Percentiles rank a stretch among this genome's conserved stretches.
Evolutionary conservation across 2,797 vertebrate genomes (phyloP).

Genomic region (Smutsia temminckii): DNA sequence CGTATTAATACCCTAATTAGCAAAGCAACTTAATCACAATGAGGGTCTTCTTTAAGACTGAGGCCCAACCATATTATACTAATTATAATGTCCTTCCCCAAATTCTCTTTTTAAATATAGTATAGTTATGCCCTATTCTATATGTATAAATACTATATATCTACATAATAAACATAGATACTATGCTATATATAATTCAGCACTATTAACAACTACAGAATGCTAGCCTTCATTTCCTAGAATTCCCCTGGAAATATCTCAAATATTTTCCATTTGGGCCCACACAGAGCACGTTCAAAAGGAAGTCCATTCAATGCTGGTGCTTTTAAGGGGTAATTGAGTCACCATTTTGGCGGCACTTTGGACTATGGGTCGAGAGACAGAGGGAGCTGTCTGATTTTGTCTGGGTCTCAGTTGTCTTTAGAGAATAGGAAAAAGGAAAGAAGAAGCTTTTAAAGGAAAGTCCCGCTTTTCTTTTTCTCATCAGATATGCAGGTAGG

Average conservation of each 20-base stretch:
- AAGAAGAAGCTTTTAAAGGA: background rate
- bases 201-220: background rate
- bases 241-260: background rate
- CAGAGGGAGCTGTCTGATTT: background rate
- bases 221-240: background rate
- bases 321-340: background rate
- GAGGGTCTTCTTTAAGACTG: background rate
- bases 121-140: background rate
- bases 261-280: background rate
- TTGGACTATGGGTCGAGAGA: background rate
- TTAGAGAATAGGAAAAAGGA: background rate
- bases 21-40: background rate
- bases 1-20: background rate
- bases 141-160: background rate
- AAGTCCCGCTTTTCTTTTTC: background rate
- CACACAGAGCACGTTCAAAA: background rate
- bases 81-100: background rate
- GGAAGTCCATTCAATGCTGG: background rate
- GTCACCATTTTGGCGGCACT: background rate
- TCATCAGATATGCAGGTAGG: background rate
- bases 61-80: background rate
- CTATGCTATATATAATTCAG: background rate
- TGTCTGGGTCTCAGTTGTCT: background rate
- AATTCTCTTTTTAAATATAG: background rate
- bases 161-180: background rate